These are phyloP conservation scores for Lepidothrix coronata DNA, from an alignment of 2,113 vertebrate species.

Conservation along the genomic window DNA sequence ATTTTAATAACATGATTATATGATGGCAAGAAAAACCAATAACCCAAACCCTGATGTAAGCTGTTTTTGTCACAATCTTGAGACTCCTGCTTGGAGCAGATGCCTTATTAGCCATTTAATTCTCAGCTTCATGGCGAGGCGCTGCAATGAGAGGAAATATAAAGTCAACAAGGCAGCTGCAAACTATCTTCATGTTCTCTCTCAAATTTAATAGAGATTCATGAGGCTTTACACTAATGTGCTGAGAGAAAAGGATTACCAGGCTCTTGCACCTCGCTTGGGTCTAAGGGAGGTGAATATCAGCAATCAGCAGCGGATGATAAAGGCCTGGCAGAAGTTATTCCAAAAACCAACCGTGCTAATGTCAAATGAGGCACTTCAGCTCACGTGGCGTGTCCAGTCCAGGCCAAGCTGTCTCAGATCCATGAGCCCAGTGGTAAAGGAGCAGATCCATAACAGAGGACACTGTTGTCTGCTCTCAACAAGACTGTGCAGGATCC, in stretches of 20 bases:
- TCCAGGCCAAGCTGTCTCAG: background rate
- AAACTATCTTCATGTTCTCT: conserved; percentile 35
- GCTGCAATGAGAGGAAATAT: conserved; percentile 18
- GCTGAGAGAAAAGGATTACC: background rate
- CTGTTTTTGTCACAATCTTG: conserved; percentile 13
- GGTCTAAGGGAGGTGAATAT: background rate
- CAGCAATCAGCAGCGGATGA: background rate
- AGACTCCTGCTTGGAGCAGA: conserved; percentile 37
- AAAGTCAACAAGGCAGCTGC: conserved; percentile 58
- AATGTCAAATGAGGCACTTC: background rate
- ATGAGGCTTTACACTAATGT: conserved; percentile 39
- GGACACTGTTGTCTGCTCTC: background rate
- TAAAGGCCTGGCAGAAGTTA: background rate
- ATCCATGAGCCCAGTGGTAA: background rate
- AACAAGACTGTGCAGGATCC: rapidly evolving
- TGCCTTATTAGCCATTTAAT: conserved; percentile 51
- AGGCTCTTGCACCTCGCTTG: background rate
- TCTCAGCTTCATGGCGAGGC: conserved; percentile 18
- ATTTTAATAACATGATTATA: conserved; percentile 8
- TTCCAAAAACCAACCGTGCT: rapidly evolving
- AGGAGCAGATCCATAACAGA: background rate
- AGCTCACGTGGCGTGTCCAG: background rate
- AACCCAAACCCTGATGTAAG: conserved; percentile 10
- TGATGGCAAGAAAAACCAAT: conserved; percentile 14
- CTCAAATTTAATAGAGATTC: conserved; percentile 59